Evolutionary conservation across 2,888 invertebrate species (phyloP), one percentile per base, ranked within the genome.

Genomic region (Phaonia tiefii): DNA sequence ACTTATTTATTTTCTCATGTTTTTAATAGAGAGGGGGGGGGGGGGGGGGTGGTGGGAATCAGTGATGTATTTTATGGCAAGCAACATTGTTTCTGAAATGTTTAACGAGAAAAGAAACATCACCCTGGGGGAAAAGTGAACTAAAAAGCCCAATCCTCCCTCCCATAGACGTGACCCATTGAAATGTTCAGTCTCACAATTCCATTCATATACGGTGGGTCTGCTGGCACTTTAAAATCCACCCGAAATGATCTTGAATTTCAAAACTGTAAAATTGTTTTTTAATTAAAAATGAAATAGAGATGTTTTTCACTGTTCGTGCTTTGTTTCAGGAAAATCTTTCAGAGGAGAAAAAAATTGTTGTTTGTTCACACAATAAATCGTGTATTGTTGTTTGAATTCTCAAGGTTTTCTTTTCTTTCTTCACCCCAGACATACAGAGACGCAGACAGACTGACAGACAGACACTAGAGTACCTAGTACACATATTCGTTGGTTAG

Each of bases 311-410:
- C 49, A 49, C n/a, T n/a, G 20, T 49, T 49, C 49, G 20, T 20
- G 49, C 20, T 31, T 15, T 54, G 51, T 20, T 54, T 20, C n/a
- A n/a, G n/a, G n/a, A n/a, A n/a, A n/a, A n/a, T n/a, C n/a, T n/a
- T 20, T 54, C 10, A 26, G 25, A 26, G n/a, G 58, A 31, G 58
- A 49, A 58, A 58, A 58, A 1, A 8, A 22, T 58, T 58, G 26
- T 60, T 66, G 56, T 26, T 44, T 70, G 49, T 80, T 80, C 80
- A 80, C 80, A 80, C 80, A 74, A 80, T 80, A 60, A 71, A 60
- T 77, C 60, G 51, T 78, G 44, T 78, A 77, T 80, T 75, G 74
- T 67, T 60, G n/a, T n/a, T 25, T 51, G 31, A 58, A 58, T 75
- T 75, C 71, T 71, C 77, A 78, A 80, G 75, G 71, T 75, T 77